Percentiles rank a stretch among this genome's conserved stretches.
Conservation (phyloP, 2,797 vertebrate genomes). For the Thaleichthys pacificus region DNA sequence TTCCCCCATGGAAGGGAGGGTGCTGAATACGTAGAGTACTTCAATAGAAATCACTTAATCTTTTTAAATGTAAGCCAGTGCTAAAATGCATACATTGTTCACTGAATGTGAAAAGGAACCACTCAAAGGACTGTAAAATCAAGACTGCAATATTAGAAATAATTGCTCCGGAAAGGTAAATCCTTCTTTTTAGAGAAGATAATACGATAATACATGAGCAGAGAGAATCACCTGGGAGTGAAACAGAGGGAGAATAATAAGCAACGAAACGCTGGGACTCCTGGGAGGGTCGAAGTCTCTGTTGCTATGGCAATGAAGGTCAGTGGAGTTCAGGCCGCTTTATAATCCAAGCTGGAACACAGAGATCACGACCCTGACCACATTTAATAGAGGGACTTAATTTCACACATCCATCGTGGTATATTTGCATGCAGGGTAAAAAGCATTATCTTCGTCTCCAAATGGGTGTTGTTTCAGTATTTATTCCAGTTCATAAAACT, state of each 20-base stretch:
- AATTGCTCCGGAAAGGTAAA: not conserved
- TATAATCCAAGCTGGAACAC: conserved; percentile 5
- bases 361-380: not conserved
- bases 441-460: not conserved
- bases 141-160: not conserved
- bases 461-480: not conserved
- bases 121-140: not conserved
- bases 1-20: not conserved
- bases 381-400: not conserved
- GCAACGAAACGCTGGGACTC: conserved; percentile 13
- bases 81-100: not conserved
- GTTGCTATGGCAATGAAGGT: conserved; percentile 26
- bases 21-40: too few species aligned
- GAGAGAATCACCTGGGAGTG: not conserved
- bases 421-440: conserved; percentile 2
- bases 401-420: not conserved
- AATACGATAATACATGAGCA: not conserved
- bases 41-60: not conserved
- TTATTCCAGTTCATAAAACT: not conserved
- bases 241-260: conserved; percentile 7
- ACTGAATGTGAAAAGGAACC: not conserved
- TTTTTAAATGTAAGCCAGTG: not conserved
- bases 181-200: too few species aligned
- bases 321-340: conserved; percentile 8
- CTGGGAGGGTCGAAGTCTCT: conserved; percentile 5